Evolutionary conservation across 2,113 vertebrate species (phyloP), one percentile per base, ranked within the genome.

Genomic region (Tenrec ecaudatus): DNA sequence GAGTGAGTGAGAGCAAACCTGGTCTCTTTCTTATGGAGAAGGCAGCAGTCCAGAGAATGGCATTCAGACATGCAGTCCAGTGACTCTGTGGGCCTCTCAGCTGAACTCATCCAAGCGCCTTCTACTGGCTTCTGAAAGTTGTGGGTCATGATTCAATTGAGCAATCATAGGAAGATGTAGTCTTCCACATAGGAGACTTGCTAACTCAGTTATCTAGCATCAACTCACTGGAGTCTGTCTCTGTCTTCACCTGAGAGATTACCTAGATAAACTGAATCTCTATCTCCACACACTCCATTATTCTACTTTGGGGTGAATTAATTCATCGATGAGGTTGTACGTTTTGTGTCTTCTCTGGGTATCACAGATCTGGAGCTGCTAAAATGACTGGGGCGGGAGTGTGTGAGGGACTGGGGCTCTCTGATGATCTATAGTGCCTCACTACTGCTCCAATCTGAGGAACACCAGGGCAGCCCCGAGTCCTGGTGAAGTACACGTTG

Each of bases 61-160:
- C 38, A 1, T 43, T 91, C 77, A 92, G 73, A 90, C 75, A 66
- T 47, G 8, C 36, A 17, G 6, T 91, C 60, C 27, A 31, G 0
- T 77, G 60, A 82, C 86, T 60, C 62, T 90, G 25, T 57, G 81
- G 76, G 58, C 33, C 8, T 81, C 62, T 82, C 89, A 82, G 22
- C 1, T 43, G 80, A 87, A 89, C 82, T 88, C 73, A 84, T 38
- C 25, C 76, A 77, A 40, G 85, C 82, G 58, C 29, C 23, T 93
- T 88, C 83, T 12, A 38, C 79, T 91, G 83, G 80, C 76, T 29
- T 43, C 77, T 19, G 68, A 69, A 66, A 20, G 79, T n/a, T 94
- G 58, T 96, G 93, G 88, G 66, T 95, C 62, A 86, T 43, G 82
- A 77, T 96, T 97, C 96, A 97, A 96, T 96, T 94, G 97, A 79